Percentiles rank a stretch among this genome's conserved stretches.
These are phyloP conservation scores for Orientallactaga sibirica DNA, from an alignment of 2,797 vertebrate species.

Conservation along the genomic window DNA sequence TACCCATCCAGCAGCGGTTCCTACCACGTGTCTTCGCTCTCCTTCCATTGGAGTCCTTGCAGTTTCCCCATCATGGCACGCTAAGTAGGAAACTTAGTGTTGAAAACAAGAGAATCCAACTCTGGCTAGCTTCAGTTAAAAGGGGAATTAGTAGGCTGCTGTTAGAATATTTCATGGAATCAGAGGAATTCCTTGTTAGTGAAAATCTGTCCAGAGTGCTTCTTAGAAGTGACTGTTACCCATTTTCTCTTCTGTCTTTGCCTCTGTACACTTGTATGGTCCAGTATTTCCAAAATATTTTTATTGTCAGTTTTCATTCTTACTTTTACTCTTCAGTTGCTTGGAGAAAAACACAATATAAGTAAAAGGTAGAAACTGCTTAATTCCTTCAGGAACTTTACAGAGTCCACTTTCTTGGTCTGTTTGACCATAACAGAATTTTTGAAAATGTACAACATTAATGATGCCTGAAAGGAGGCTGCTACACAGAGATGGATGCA, in stretches of 20 bases:
- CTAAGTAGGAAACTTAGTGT: neutral
- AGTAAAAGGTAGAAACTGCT: conserved; percentile 15
- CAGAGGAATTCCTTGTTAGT: neutral
- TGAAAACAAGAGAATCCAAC: neutral
- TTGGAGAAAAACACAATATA: conserved; percentile 50
- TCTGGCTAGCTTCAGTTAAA: neutral
- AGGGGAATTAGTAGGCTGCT: neutral
- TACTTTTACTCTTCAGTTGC: conserved; percentile 42
- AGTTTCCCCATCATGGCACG: neutral
- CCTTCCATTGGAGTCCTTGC: neutral
- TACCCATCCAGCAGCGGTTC: neutral
- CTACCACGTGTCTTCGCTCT: neutral
- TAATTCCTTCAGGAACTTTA: conserved; percentile 18
- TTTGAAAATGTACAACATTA: conserved; percentile 64
- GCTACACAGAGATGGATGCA: neutral
- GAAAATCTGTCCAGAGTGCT: neutral
- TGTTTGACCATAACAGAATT: conserved; percentile 40
- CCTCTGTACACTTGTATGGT: neutral
- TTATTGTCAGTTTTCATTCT: neutral
- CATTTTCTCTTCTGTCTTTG: neutral
- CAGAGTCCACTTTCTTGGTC: neutral
- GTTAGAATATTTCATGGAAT: neutral
- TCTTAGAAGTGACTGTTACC: neutral
- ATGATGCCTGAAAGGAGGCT: conserved; percentile 45
- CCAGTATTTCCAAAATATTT: neutral